Evolutionary conservation across 2,113 vertebrate genomes (phyloP), one percentile per base, ranked within the genome.

Genomic region (Argyrosomus japonicus): DNA sequence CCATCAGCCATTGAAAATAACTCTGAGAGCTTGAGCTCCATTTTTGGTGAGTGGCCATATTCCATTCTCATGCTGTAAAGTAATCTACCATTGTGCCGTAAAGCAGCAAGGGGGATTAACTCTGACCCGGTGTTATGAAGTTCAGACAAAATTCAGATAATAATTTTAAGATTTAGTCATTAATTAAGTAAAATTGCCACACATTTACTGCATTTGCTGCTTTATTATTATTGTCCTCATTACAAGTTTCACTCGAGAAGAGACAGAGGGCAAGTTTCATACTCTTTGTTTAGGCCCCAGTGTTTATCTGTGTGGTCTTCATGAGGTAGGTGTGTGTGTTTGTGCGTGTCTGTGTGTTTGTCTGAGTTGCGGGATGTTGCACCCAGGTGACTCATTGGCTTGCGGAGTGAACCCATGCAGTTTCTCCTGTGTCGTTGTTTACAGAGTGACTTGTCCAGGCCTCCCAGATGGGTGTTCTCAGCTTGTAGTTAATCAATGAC

Each of bases 401-500:
- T 58, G 77, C 72, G 58, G 75, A 67, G 69, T 18, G 72, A 87
- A 92, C 84, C 76, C 63, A 68, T 77, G 69, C 68, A 56, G 84
- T 85, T 78, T 90, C 82, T 75, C 50, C 69, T 48, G 63, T 36
- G 51, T 79, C 43, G 23, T 21, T 89, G 84, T 92, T 86, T 78
- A 82, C 84, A 81, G 70, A 90, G 68, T 15, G 54, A 77, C 74
- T 64, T 57, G 82, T 61, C 45, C 70, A 40, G 75, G 40, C 69
- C 67, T 40, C 85, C 81, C 88, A 88, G 86, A 85, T 88, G 86
- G 58, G 29, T 47, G 53, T 88, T 89, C 78, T 84, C 75, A 80
- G 77, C 68, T 68, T 15, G 61, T 15, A 79, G 92, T 92, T 93
- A 92, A 94, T 91, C 80, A 92, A 23, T 91, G 85, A 90, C 90